Base-by-base conservation (phyloP, 2,797 vertebrate genomes). In the Psittacula derbiana region DNA sequence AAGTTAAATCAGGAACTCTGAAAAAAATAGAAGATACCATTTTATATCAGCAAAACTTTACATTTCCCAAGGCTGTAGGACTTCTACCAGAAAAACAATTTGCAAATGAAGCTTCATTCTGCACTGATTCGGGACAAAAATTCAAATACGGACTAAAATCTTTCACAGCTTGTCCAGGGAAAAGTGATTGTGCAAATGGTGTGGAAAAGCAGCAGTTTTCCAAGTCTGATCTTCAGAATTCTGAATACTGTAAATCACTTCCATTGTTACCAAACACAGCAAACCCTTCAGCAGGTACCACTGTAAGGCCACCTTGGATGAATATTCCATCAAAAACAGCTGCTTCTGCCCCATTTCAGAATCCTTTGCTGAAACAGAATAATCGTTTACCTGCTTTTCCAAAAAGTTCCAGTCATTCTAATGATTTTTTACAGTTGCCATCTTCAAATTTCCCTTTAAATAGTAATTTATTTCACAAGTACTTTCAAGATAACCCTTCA, bases 11-110 rank as follows among this genome's bases (percentile, higher is more conserved):
- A 96, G 84, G 97, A 82, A 91, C 88, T 93, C 98, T 96, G 95
- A 98, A 98, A 88, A 97, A 98, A 95, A 97, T 94, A 83, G 98
- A 99, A 66, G 98, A 98, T 89, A 93, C 95, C 64, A 60, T 98
- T 80, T 79, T 94, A 79, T 98, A 98, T 87, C 98, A 98, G 88
- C 98, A 98, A 53, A 98, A 97, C 95, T 98, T 98, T 71, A 67
- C 93, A 17, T 97, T 97, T 95, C 96, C 98, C 86, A 97, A 97
- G 82, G 89, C 97, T 90, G 86, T 95, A 74, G 96, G 98, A 94
- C 97, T 97, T 83, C 47, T 97, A 49, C 90, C 98, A 86, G 97
- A 98, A 83, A 97, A 98, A 62, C 97, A 97, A 13, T 98, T 98
- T 94, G 97, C 96, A 84, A 99, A 97, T 76, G 98, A 98, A 90